Evolutionary conservation across 2,113 vertebrate genomes (phyloP), one percentile per base, ranked within the genome.

Genomic region (Scopus umbretta): DNA sequence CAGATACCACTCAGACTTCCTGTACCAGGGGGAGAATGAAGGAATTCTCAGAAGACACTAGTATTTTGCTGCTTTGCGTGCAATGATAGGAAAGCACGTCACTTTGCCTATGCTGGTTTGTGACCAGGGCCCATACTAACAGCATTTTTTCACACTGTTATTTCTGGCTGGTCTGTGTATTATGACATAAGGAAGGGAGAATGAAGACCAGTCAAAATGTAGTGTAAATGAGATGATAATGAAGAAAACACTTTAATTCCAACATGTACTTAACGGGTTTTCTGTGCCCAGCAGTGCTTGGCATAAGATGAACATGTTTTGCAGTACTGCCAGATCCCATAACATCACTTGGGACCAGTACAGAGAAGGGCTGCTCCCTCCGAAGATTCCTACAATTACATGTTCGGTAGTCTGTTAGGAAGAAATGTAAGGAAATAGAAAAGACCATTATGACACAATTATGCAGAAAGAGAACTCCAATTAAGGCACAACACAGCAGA

Each of bases 1-100:
- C 50, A 84, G 89, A 1, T 38, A 36, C 20, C 56, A 30, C 26
- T 80, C 25, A 36, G 50, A 32, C 34, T 14, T 84, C 68, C 47
- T 23, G 32, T 16, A 45, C 13, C 2, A 0, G 0, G 0, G 10
- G 15, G 4, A 80, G 21, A 81, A 63, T 0, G 1, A 55, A 74
- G n/a, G 59, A 73, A 50, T 71, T 76, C 45, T 92, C 17, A 78
- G 92, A 76, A 68, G 30, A 29, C 0, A 0, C 26, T 10, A 13
- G 6, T 34, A 43, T 50, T 92, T 62, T 32, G 4, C 7, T 67
- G 42, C 29, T 91, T 50, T 42, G 8, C 5, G 4, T 52, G 52
- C 16, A 50, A 8, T 9, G 4, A 62, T 5, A 81, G 18, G 20
- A 91, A 47, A 79, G 14, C 11, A 52, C 17, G 11, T 22, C 13